Evolutionary conservation across 2,797 vertebrate species (phyloP), one percentile per base, ranked within the genome.

Genomic region (Semaprochilodus insignis): DNA sequence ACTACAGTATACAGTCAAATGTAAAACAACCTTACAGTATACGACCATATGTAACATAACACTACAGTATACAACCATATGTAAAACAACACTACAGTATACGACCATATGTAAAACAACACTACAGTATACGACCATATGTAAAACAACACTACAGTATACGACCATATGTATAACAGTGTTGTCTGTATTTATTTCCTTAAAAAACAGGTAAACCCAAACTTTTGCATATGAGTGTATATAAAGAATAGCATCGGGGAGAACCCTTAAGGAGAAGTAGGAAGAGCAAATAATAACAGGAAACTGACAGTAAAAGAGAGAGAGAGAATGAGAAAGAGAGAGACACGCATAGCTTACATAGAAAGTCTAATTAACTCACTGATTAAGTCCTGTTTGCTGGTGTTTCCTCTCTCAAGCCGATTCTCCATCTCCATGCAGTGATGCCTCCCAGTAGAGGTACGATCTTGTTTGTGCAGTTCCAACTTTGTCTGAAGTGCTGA

Each of bases 341-440:
- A 90, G 19, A 51, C n/a, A 27, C 1, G 60, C 27, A 7, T 78
- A 2, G 54, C 21, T 25, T 16, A 19, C 7, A 15, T 40, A 66
- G 13, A 71, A n/a, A 71, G 54, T 21, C 36, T 14, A 36, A 57
- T 1, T 19, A 10, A 71, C 86, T 88, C 79, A 90, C 89, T 55
- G 44, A 90, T 60, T 23, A 88, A 52, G 19, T 85, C 82, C 31
- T 88, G 78, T 5, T 77, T 85, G 81, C 85, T 87, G 14, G 34
- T 7, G 17, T 27, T 77, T 66, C 81, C 83, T 77, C 81, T 78
- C 6, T 86, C 83, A 6, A 74, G 19, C 1, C 66, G 66, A 27
- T 67, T 59, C 23, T 86, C 87, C 85, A 88, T 88, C 27, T 86
- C 34, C 27, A 77, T 86, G 4, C 6, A 48, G 2, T 6, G 16